These are phyloP conservation scores for Diplogasteroides magnus DNA, from an alignment of 1,140 invertebrate genomes.

Conservation along the genomic window DNA sequence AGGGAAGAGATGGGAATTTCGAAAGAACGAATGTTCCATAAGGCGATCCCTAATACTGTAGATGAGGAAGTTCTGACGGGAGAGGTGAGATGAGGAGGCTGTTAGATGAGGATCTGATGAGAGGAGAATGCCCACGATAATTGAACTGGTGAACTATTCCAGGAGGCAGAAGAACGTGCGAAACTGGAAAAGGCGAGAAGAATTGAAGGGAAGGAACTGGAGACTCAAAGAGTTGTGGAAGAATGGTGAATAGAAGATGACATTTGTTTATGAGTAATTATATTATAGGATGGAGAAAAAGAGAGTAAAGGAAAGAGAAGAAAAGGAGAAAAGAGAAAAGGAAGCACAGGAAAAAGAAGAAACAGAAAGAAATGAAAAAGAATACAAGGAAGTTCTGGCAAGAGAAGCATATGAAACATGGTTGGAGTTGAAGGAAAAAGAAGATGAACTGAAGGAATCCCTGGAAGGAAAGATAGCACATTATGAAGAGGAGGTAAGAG, in stretches of 20 bases:
- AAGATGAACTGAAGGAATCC: not conserved
- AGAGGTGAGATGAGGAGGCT: not conserved
- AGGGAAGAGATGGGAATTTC: no score
- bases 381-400: not conserved
- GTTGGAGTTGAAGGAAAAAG: not conserved
- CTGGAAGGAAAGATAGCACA: not conserved
- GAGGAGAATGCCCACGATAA: no score
- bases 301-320: not conserved
- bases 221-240: not conserved
- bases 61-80: not conserved
- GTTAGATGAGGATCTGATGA: no score
- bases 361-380: not conserved
- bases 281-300: not conserved
- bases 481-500: not conserved
- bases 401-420: not conserved
- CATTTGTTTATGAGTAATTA: not conserved
- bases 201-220: not conserved
- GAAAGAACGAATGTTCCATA: no score
- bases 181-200: not conserved
- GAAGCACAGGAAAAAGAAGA: not conserved
- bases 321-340: not conserved
- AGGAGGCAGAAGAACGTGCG: no score
- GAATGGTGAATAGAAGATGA: not conserved
- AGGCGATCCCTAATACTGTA: no score
- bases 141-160: no score